These are phyloP conservation scores for Noturus placidus DNA, from an alignment of 2,113 vertebrate species.

Conservation along the genomic window DNA sequence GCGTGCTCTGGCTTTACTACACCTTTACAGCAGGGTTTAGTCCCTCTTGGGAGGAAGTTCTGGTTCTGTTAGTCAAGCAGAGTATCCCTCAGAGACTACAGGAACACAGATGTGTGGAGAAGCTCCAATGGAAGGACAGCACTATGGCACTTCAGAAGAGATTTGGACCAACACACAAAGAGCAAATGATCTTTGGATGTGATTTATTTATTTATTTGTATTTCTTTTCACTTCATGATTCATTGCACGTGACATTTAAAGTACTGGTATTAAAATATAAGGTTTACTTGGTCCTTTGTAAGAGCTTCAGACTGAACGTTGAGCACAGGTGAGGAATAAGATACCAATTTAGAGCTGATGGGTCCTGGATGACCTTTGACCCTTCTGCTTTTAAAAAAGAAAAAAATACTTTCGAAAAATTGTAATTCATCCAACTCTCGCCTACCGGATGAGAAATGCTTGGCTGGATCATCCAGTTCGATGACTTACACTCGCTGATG, in stretches of 20 bases:
- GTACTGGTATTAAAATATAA: not conserved
- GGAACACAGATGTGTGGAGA: not conserved
- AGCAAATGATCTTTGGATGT: not conserved
- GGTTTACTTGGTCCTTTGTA: constrained; percentile 2
- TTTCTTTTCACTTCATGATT: no score
- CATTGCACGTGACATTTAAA: not conserved
- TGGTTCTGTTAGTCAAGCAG: not conserved
- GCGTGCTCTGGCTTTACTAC: not conserved
- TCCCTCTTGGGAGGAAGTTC: not conserved
- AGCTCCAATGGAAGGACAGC: not conserved
- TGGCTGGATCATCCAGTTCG: not conserved
- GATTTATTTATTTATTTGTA: no score
- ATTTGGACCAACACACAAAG: not conserved
- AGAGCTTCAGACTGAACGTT: constrained; percentile 28
- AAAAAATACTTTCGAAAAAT: no score
- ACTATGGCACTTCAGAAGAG: not conserved
- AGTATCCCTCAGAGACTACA: not conserved
- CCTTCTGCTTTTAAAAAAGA: not conserved
- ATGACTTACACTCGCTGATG: not conserved
- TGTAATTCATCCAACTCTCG: not conserved
- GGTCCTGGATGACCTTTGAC: constrained; percentile 35
- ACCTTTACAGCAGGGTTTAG: not conserved
- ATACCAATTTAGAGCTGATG: constrained; percentile 29
- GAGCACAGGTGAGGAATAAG: constrained; percentile 14
- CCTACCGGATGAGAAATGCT: not conserved